phyloP scores from a whole-genome alignment of 1,140 invertebrate genomes.

The Meloidogyne floridensis region DNA sequence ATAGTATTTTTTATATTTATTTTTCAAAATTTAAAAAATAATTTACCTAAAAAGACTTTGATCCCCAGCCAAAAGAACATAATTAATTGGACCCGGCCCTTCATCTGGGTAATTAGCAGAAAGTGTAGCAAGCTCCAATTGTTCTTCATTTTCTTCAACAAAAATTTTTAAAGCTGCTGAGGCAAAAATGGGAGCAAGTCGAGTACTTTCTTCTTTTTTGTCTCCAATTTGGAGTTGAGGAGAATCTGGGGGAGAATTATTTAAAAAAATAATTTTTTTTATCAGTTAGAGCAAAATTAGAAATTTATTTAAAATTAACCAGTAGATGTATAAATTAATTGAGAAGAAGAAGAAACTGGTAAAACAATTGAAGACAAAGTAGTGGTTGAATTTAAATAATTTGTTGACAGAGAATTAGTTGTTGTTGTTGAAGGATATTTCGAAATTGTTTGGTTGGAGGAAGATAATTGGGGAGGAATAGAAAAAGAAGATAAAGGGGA shows the following conservation, averaged over 20 bases:
- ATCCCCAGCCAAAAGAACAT: slow-evolving; percentile 54
- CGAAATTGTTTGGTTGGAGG: not conserved
- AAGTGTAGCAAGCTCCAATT: slow-evolving; percentile 56
- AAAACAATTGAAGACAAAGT: not conserved
- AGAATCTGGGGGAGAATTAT: not conserved
- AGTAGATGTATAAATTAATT: not conserved
- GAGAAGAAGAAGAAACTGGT: not conserved
- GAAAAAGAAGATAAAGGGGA: too few relatives aligned
- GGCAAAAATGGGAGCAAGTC: slow-evolving; percentile 56
- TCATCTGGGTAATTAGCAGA: slow-evolving; percentile 58
- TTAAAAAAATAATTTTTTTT: not conserved
- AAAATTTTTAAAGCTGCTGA: slow-evolving; percentile 49
- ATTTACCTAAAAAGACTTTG: slow-evolving; percentile 41
- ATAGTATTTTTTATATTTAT: too few relatives aligned
- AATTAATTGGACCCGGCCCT: slow-evolving; percentile 52
- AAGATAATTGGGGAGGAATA: too few relatives aligned
- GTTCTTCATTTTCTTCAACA: slow-evolving; percentile 60
- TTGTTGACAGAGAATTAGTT: not conserved
- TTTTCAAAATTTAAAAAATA: too few relatives aligned
- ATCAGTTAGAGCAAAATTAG: too few relatives aligned
- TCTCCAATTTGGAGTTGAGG: not conserved
- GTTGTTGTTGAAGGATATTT: not conserved
- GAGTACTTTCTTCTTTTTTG: not conserved
- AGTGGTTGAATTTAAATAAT: too few relatives aligned
- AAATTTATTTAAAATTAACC: not conserved